Base-by-base conservation (phyloP, 2,888 invertebrate species). In the Himalopsyche kuldschensis region DNA sequence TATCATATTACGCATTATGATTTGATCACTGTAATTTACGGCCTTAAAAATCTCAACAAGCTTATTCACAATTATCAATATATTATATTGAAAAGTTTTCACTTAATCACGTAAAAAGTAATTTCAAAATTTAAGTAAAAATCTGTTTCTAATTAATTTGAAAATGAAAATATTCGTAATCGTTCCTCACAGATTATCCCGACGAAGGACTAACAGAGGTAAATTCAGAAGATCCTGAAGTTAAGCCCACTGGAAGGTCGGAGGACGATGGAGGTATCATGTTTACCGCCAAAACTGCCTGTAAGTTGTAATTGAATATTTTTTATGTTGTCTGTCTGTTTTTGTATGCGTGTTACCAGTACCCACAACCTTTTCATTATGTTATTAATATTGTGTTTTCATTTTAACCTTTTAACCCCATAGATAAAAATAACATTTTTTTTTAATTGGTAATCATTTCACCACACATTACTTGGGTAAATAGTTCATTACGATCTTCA, bases 241-340 rank as follows among this genome's bases (percentile, higher is more conserved):
- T 93, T 78, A 92, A 90, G 87, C 92, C 92, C 4, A 93, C 91
- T 32, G 91, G 92, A 6, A 91, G 93, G 87, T 92, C 93, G 79
- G 95, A 95, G 87, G 97, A 97, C 88, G 97, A 97, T 89, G 95
- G 95, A 90, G 96, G 96, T 88, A 96, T 97, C 87, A 97, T 96
- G 86, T 97, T 97, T 90, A 97, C 97, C 88, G 97, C 97, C 85
- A 95, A 96, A 92, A 95, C 96, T 89, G 95, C 95, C 90, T 96
- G 97, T 97, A 94, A 95, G 95, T 94, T 88, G 30, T 41, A 15
- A 69, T n/a, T 24, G 6, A 10, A n/a, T 20, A 15, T 24, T 69
- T 35, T 55, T 10, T 20, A 55, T 55, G 55, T 55, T 55, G 55
- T 55, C 24, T 55, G 55, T 20, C 10, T 55, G 55, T 55, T 55